Conservation (phyloP, 2,113 vertebrate genomes). For the Hucho hucho region DNA sequence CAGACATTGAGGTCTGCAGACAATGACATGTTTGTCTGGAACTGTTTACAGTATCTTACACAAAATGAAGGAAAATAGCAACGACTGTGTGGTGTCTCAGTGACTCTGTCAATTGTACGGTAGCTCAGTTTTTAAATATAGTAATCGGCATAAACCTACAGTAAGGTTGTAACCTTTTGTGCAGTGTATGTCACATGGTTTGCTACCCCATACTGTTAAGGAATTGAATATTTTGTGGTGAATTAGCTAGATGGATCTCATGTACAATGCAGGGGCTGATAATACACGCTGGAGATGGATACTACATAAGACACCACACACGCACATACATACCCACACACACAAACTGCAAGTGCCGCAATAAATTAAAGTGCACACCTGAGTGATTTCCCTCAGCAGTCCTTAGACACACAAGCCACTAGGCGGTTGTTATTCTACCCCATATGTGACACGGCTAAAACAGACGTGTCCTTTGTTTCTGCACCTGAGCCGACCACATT, state of each 20-base stretch:
- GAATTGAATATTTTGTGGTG: not conserved
- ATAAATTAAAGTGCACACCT: constrained; percentile 35
- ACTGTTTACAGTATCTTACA: not conserved
- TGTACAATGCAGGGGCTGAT: not conserved
- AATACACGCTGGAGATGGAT: too few species aligned
- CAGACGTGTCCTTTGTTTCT: constrained; percentile 68
- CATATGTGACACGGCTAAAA: constrained; percentile 52
- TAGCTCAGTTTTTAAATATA: too few species aligned
- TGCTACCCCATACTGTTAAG: not conserved
- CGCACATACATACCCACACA: not conserved
- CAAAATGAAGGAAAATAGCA: not conserved
- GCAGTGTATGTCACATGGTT: not conserved
- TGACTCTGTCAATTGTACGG: too few species aligned
- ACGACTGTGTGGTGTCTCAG: not conserved
- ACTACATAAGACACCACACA: not conserved
- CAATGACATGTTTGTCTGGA: too few species aligned
- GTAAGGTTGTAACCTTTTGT: not conserved
- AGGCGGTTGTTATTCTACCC: constrained; percentile 58
- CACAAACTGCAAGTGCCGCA: constrained; percentile 16
- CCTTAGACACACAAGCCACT: constrained; percentile 24
- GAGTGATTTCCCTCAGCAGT: constrained; percentile 19
- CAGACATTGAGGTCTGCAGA: constrained; percentile 14
- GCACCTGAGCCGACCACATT: constrained; percentile 40
- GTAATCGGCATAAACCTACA: too few species aligned
- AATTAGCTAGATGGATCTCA: not conserved